phyloP scores from a whole-genome alignment of 1,140 invertebrate species.

The Spodoptera litura region DNA sequence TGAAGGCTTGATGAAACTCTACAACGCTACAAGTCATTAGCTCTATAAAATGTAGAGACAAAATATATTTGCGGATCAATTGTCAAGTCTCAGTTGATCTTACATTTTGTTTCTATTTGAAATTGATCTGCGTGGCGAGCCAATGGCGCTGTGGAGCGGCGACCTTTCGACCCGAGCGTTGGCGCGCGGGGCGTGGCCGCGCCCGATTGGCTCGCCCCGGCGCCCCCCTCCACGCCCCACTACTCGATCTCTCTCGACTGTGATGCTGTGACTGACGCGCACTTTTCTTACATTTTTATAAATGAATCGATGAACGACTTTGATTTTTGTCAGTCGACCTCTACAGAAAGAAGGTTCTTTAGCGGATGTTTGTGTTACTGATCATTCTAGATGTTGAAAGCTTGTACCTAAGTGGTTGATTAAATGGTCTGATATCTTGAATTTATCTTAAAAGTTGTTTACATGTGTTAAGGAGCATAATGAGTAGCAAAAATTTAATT shows the following conservation, averaged over 20 bases:
- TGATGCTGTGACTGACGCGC: conserved; percentile 45
- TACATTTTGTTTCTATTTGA: conserved; percentile 25
- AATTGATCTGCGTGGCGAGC: conserved; percentile 21
- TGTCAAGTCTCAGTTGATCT: background rate
- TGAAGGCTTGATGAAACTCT: background rate
- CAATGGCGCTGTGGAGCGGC: conserved; percentile 64
- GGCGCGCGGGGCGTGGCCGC: conserved; percentile 79
- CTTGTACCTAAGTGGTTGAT: too few relatives aligned
- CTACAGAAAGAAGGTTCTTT: too few relatives aligned
- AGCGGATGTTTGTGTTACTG: too few relatives aligned
- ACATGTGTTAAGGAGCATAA: too few relatives aligned
- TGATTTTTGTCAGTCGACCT: background rate
- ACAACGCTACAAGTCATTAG: background rate
- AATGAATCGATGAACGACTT: background rate
- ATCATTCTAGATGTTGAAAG: too few relatives aligned
- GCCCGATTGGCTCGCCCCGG: conserved; percentile 76
- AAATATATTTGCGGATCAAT: conserved; percentile 2
- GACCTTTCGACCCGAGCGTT: conserved; percentile 82
- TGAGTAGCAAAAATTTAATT: too few relatives aligned
- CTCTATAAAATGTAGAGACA: background rate
- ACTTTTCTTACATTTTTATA: background rate
- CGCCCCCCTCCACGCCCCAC: conserved; percentile 63
- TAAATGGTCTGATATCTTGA: too few relatives aligned
- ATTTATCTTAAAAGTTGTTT: too few relatives aligned
- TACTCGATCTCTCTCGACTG: conserved; percentile 46